A percentile compares a stretch with the other conserved stretches of the same genome.
phyloP scores from a whole-genome alignment of 2,888 invertebrate genomes.

The Drosophila paucipuncta region DNA sequence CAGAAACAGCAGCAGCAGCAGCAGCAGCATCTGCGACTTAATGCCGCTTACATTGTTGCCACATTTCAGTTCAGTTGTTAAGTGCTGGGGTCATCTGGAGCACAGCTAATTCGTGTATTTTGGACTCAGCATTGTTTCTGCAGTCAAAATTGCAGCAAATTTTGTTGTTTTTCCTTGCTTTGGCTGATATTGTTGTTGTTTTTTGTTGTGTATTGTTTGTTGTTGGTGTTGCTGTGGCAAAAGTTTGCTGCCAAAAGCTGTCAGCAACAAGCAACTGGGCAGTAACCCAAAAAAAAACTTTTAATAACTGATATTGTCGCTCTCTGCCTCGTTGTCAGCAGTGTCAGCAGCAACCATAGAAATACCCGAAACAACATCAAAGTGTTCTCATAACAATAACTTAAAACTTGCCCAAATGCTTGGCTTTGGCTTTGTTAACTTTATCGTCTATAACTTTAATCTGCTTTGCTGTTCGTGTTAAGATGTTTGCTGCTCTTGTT shows the following conservation, averaged over 20 bases:
- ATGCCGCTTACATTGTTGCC: conserved; percentile 22
- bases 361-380: conserved; percentile 7
- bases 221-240: background rate
- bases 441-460: conserved; percentile 43
- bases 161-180: conserved; percentile 8
- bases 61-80: conserved; percentile 19
- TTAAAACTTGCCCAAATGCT: conserved; percentile 50
- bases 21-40: background rate
- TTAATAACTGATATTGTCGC: conserved; percentile 59
- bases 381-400: conserved; percentile 60
- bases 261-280: conserved; percentile 42
- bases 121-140: conserved; percentile 15
- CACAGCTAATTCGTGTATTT: conserved; percentile 44
- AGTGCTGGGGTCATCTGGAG: conserved; percentile 12
- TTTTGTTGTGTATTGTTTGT: background rate
- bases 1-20: background rate
- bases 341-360: conserved; percentile 38
- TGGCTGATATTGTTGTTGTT: conserved; percentile 5
- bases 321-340: conserved; percentile 46
- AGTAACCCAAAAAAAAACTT: conserved; percentile 32
- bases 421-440: conserved; percentile 50
- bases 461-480: background rate
- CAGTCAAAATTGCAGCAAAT: conserved; percentile 31
- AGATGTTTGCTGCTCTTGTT: conserved; percentile 8
- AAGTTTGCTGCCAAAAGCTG: conserved; percentile 40